Conservation (phyloP, 1,140 invertebrate genomes). For the Chymomyza costata region DNA sequence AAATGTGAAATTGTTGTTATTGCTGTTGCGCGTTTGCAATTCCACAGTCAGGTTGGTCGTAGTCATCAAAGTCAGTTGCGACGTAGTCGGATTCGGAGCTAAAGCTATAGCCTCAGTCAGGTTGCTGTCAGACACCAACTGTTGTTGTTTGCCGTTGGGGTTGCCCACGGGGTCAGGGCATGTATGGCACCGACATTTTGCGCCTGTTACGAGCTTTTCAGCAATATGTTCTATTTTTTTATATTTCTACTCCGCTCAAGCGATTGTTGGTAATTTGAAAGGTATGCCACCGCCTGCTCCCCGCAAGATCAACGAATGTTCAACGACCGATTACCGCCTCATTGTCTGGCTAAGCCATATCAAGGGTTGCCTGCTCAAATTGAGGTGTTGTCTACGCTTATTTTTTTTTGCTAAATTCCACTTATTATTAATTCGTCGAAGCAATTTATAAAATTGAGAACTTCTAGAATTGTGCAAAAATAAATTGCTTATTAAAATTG, state of each 20-base stretch:
- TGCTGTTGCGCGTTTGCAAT: constrained; percentile 58
- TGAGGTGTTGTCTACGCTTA: too few species aligned
- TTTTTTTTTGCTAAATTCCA: too few species aligned
- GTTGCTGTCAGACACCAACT: constrained; percentile 71
- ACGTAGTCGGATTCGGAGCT: neutral
- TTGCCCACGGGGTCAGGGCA: constrained; percentile 56
- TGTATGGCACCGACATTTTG: constrained; percentile 28
- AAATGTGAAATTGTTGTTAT: constrained; percentile 70
- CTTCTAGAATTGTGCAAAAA: too few species aligned
- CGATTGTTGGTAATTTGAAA: constrained; percentile 27
- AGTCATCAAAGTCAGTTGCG: constrained; percentile 19
- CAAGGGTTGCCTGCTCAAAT: too few species aligned
- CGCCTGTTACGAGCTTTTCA: constrained; percentile 68
- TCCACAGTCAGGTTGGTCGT: constrained; percentile 42
- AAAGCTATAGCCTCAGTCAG: constrained; percentile 58
- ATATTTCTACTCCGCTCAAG: constrained; percentile 21
- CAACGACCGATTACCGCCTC: too few species aligned
- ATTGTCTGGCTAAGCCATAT: too few species aligned
- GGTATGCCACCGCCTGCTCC: constrained; percentile 18
- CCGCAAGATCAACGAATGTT: too few species aligned
- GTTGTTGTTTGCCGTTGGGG: constrained; percentile 56
- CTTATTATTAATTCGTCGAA: too few species aligned
- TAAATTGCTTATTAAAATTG: too few species aligned
- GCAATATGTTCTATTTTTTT: constrained; percentile 67
- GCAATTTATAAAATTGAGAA: too few species aligned